A percentile compares a stretch with the other conserved stretches of the same genome.
Evolutionary conservation across 2,888 invertebrate species (phyloP).

Genomic region (Zelleria hepariella): DNA sequence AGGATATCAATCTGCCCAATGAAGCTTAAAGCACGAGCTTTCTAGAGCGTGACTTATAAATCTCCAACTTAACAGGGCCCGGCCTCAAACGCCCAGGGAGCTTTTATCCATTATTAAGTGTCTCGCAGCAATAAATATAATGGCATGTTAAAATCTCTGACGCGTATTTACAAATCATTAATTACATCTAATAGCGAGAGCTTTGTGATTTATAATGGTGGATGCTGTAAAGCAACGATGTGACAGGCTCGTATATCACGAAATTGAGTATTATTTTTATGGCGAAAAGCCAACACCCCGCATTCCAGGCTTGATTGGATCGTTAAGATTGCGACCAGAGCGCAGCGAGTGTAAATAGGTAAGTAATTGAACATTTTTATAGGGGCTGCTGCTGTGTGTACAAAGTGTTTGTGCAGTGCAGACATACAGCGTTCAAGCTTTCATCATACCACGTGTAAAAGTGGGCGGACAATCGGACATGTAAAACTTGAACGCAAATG

Average conservation of each 20-base stretch:
- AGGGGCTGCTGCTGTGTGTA: constrained; percentile 18
- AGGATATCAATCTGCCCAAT: constrained; percentile 5
- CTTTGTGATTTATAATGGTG: constrained; percentile 7
- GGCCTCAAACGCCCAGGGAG: background rate
- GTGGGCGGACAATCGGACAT: too few relatives aligned
- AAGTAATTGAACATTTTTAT: constrained; percentile 2
- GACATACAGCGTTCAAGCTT: too few relatives aligned
- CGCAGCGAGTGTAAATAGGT: constrained; percentile 2
- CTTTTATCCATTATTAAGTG: background rate
- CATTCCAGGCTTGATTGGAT: constrained; percentile 27
- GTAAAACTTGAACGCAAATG: too few relatives aligned
- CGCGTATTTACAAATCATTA: constrained; percentile 1
- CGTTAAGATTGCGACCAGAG: constrained; percentile 16
- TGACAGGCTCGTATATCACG: constrained; percentile 25
- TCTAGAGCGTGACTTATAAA: constrained; percentile 49
- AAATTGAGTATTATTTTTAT: constrained; percentile 23
- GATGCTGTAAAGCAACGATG: constrained; percentile 6
- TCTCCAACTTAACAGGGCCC: constrained; percentile 16
- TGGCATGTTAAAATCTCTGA: background rate
- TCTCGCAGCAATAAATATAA: background rate
- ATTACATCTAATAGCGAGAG: background rate
- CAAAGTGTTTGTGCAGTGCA: too few relatives aligned
- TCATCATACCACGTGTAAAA: too few relatives aligned
- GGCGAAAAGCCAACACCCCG: constrained; percentile 20
- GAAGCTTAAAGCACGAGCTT: constrained; percentile 28